These are phyloP conservation scores for Ectropis grisescens DNA, from an alignment of 1,140 invertebrate species.

Conservation along the genomic window DNA sequence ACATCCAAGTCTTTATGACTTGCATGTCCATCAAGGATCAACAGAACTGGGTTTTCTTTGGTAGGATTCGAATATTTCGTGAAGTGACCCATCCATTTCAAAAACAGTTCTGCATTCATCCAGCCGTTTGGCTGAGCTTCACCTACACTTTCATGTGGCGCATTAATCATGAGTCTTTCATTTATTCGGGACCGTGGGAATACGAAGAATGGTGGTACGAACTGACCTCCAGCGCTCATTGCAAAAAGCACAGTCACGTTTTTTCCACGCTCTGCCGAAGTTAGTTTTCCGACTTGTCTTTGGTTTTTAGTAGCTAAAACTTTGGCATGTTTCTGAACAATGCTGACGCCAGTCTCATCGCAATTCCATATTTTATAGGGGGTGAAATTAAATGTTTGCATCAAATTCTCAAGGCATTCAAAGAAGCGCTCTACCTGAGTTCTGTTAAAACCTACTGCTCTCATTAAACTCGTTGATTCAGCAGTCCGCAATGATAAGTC, in stretches of 20 bases:
- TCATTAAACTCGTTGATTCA: slow-evolving; percentile 43
- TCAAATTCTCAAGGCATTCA: slow-evolving; percentile 27
- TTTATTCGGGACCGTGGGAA: slow-evolving; percentile 42
- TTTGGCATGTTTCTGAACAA: slow-evolving; percentile 50
- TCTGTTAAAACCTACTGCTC: slow-evolving; percentile 35
- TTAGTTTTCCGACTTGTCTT: slow-evolving; percentile 58
- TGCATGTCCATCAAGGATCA: slow-evolving; percentile 22
- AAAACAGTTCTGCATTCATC: slow-evolving; percentile 30
- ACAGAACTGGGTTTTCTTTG: slow-evolving; percentile 13
- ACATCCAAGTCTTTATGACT: slow-evolving; percentile 35
- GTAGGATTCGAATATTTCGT: slow-evolving; percentile 11
- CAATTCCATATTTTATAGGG: slow-evolving; percentile 47
- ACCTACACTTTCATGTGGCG: slow-evolving; percentile 35
- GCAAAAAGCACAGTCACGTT: slow-evolving; percentile 48
- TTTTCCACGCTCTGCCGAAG: slow-evolving; percentile 60
- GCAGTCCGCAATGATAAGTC: slow-evolving; percentile 22
- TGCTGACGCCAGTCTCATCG: slow-evolving; percentile 59
- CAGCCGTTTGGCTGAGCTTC: slow-evolving; percentile 32
- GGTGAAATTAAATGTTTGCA: slow-evolving; percentile 37
- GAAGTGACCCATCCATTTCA: slow-evolving; percentile 34
- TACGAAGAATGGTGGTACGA: slow-evolving; percentile 55
- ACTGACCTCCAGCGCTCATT: slow-evolving; percentile 46
- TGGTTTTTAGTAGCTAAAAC: slow-evolving; percentile 46
- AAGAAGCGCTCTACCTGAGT: slow-evolving; percentile 39
- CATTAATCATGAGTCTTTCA: slow-evolving; percentile 36